Conservation (phyloP, 2,888 invertebrate species). For the Autographa pulchrina region DNA sequence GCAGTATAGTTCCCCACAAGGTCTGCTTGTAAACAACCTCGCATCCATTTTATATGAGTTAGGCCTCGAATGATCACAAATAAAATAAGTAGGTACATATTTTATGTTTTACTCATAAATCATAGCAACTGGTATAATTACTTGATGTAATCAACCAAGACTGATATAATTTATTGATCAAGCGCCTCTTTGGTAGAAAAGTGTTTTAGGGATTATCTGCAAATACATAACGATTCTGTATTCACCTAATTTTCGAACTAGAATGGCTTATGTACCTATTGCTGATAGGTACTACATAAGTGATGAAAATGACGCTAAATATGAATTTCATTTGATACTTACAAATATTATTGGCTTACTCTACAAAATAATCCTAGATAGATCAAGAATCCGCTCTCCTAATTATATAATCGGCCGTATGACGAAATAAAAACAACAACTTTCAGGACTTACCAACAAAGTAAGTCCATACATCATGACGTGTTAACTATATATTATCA, state of each 20-base stretch:
- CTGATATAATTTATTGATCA: neutral
- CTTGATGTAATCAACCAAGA: neutral
- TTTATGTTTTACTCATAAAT: slow-evolving; percentile 1
- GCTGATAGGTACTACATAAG: too few relatives aligned
- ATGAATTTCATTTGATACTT: too few relatives aligned
- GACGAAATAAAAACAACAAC: too few relatives aligned
- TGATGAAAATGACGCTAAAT: too few relatives aligned
- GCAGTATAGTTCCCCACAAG: neutral
- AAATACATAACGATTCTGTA: too few relatives aligned
- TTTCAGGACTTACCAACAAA: neutral
- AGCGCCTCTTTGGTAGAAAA: neutral
- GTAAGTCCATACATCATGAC: neutral
- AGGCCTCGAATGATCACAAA: neutral
- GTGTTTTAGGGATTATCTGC: neutral
- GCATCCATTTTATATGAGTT: neutral
- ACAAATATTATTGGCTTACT: too few relatives aligned
- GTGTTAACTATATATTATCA: neutral
- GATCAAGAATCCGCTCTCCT: too few relatives aligned
- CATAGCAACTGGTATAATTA: neutral
- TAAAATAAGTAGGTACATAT: neutral
- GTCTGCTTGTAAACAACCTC: neutral
- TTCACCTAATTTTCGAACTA: too few relatives aligned
- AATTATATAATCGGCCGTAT: too few relatives aligned
- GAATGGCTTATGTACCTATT: too few relatives aligned
- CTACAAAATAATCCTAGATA: too few relatives aligned